Base-by-base conservation (phyloP, 2,113 vertebrate species). In the Poeciliopsis turrubarensis region DNA sequence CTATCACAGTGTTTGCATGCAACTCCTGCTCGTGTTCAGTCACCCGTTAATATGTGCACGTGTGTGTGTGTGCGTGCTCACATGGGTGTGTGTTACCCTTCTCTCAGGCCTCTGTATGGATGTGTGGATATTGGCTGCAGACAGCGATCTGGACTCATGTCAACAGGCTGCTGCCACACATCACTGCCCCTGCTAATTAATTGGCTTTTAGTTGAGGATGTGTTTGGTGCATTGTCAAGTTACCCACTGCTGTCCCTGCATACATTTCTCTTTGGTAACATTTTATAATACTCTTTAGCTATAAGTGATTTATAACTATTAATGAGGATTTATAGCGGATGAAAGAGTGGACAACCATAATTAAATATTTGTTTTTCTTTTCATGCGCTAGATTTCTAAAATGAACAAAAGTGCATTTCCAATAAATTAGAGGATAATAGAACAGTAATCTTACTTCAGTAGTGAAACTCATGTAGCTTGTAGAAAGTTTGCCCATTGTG, bases 111-210 rank as follows among this genome's bases (percentile, higher is more conserved):
- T 57, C 22, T 60, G 70, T 12, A 74, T 75, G 78, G 80, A 37
- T 84, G 89, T 80, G 89, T 82, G 86, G 70, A 81, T 82, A 83
- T 87, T 91, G 90, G 88, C 90, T 92, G 88, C 87, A 91, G 86
- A 78, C 79, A 78, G 86, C 91, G 89, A 94, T 93, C 93, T 93
- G 92, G 91, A 93, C 91, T 91, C 85, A 85, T 93, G 94, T 94
- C 94, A 95, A 94, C 92, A 94, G 93, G 90, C 92, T 93, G 91
- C 92, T 91, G 91, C 89, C 90, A 95, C 93, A 94, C 94, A 93
- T 92, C 90, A 91, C 89, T 92, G 93, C 93, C 84, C 83, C 78
- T 85, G 90, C 92, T 94, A 95, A 95, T 95, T 95, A 94, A 95
- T 94, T 94, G 93, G 93, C 93, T 93, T 93, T 94, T 95, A 92